Evolutionary conservation across 2,113 vertebrate genomes (phyloP).

Genomic region (Aegithalos caudatus): DNA sequence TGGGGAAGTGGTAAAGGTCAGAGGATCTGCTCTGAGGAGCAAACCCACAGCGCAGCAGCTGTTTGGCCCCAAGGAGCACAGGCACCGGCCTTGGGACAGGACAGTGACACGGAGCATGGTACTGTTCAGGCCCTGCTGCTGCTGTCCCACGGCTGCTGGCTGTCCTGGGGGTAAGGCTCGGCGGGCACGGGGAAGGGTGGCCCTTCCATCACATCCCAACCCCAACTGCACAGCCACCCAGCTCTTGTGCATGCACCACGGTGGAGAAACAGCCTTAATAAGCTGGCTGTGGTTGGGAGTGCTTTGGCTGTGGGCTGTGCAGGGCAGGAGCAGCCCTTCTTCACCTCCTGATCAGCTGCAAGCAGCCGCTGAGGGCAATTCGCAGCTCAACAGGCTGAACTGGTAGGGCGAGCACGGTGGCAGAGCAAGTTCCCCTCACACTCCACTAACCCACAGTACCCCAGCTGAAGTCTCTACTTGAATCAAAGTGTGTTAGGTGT

Average conservation of each 20-base stretch:
- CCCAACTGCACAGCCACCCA: accelerated
- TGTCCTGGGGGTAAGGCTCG: not conserved
- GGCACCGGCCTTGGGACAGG: accelerated
- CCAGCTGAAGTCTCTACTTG: not conserved
- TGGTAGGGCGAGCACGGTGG: not conserved
- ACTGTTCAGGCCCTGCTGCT: accelerated
- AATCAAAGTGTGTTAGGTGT: constrained; percentile 38
- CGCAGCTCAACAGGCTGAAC: constrained; percentile 24
- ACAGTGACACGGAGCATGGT: accelerated
- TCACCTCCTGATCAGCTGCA: not conserved
- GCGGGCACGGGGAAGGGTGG: not conserved
- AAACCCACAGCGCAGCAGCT: not conserved
- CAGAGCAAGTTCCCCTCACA: constrained; percentile 29
- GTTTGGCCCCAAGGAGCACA: accelerated
- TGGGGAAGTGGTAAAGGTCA: not conserved
- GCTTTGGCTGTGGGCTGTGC: not conserved
- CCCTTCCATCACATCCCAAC: accelerated
- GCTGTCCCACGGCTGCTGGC: accelerated
- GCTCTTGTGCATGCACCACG: not conserved
- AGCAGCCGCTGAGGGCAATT: not conserved
- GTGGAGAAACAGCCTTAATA: not conserved
- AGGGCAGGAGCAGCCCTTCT: not conserved
- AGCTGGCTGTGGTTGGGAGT: not conserved
- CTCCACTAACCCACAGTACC: not conserved
- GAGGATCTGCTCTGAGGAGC: not conserved